phyloP scores from a whole-genome alignment of 2,113 vertebrate genomes.

The Neolamprologus cancellatus region DNA sequence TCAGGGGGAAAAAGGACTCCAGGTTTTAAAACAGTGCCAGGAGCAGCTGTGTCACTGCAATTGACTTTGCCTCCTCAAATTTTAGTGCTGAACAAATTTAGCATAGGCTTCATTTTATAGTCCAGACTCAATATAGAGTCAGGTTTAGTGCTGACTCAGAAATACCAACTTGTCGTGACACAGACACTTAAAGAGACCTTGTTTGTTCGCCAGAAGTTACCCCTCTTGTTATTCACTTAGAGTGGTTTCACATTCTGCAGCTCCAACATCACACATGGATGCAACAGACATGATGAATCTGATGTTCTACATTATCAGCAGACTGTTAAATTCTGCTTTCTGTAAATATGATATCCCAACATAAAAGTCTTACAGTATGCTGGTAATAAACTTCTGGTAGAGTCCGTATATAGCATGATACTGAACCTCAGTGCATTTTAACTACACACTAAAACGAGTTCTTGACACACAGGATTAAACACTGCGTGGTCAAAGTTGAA shows the following conservation, averaged over 20 bases:
- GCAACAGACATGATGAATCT: not conserved
- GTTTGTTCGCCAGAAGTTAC: not conserved
- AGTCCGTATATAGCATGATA: not conserved
- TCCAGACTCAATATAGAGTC: conserved; percentile 47
- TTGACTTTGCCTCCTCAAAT: conserved; percentile 45
- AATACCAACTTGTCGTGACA: conserved; percentile 42
- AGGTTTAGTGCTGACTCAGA: conserved; percentile 62
- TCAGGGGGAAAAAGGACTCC: not conserved
- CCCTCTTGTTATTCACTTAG: not conserved
- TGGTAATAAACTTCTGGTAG: not conserved
- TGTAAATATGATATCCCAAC: not conserved
- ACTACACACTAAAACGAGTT: not conserved
- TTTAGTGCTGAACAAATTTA: conserved; percentile 67
- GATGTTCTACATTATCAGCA: not conserved
- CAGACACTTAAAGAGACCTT: conserved; percentile 20
- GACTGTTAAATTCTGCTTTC: not conserved
- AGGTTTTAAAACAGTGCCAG: not conserved
- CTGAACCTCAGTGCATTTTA: not conserved
- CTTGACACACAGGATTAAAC: not conserved
- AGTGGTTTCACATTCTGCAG: not conserved
- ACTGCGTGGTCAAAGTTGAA: not conserved
- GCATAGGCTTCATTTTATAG: conserved; percentile 30
- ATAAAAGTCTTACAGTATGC: not conserved
- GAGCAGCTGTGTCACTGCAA: conserved; percentile 45
- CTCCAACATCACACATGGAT: not conserved